Conservation (phyloP, 2,113 vertebrate species). For the Dipodomys merriami region DNA sequence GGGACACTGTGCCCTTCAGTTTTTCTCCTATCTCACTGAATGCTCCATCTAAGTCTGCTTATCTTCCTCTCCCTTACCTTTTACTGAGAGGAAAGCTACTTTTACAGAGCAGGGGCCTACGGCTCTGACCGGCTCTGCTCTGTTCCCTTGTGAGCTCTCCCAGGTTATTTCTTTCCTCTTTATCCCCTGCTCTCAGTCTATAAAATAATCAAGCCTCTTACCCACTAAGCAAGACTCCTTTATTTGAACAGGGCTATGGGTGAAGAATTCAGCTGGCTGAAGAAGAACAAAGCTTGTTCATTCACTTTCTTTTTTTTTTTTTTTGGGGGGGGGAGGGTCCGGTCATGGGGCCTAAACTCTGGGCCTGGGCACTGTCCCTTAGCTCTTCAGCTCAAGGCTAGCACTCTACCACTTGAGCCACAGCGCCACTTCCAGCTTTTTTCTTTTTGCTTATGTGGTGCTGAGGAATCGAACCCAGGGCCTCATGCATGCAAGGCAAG, state of each 20-base stretch:
- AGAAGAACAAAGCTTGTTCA: background rate
- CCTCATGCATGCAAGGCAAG: too few species aligned
- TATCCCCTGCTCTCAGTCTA: background rate
- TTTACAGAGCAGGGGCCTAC: background rate
- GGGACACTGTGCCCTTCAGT: background rate
- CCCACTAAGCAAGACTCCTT: background rate
- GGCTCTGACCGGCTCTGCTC: background rate
- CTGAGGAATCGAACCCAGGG: too few species aligned
- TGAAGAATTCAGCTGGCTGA: background rate
- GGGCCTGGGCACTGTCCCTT: too few species aligned
- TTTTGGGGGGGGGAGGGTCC: too few species aligned
- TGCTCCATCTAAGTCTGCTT: background rate
- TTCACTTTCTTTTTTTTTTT: background rate
- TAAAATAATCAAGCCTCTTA: background rate
- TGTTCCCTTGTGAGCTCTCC: background rate
- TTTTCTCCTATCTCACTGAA: background rate
- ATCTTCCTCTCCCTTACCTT: background rate
- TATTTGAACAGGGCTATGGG: background rate
- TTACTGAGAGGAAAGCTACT: background rate
- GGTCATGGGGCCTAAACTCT: too few species aligned
- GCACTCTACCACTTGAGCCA: too few species aligned
- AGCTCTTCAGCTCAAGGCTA: too few species aligned
- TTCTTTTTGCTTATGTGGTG: too few species aligned
- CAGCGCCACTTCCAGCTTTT: too few species aligned
- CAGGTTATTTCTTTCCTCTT: background rate